Percentiles rank a stretch among this genome's conserved stretches.
phyloP scores from a whole-genome alignment of 2,113 vertebrate genomes.

The Bostrychus sinensis region DNA sequence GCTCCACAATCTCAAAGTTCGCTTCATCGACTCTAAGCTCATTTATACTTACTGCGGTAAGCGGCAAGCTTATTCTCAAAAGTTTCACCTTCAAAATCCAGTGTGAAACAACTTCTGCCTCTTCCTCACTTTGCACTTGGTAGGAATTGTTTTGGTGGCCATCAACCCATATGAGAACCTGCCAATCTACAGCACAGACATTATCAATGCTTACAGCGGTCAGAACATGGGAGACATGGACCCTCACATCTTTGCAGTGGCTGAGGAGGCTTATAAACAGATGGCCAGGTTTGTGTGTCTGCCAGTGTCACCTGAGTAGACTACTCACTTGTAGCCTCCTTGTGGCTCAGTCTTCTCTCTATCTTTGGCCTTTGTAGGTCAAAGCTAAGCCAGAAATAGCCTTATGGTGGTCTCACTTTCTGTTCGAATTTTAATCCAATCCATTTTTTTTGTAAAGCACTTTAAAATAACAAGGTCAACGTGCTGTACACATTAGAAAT shows the following conservation, averaged over 20 bases:
- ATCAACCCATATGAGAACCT: slow-evolving; percentile 98
- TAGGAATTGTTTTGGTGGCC: slow-evolving; percentile 97
- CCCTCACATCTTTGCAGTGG: slow-evolving; percentile 98
- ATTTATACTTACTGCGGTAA: slow-evolving; percentile 99
- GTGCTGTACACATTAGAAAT: too few species aligned
- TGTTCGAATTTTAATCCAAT: too few species aligned
- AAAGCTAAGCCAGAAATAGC: slow-evolving; percentile 70
- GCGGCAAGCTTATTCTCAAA: slow-evolving; percentile 28
- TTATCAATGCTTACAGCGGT: slow-evolving; percentile 98
- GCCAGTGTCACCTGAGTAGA: slow-evolving; percentile 51
- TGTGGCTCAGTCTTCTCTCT: slow-evolving; percentile 44
- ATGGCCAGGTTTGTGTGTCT: slow-evolving; percentile 92
- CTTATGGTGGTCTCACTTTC: slow-evolving; percentile 38
- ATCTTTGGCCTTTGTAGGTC: slow-evolving; percentile 73
- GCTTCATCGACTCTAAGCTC: slow-evolving; percentile 96
- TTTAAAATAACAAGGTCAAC: too few species aligned
- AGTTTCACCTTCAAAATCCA: not conserved
- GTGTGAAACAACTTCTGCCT: not conserved
- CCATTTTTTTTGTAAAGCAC: too few species aligned
- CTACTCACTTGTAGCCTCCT: slow-evolving; percentile 18
- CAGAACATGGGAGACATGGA: slow-evolving; percentile 99
- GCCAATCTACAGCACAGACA: slow-evolving; percentile 96
- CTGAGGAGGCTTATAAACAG: slow-evolving; percentile 98
- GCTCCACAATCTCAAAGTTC: slow-evolving; percentile 96
- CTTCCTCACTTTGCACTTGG: not conserved